These are phyloP conservation scores for Therioaphis trifolii DNA, from an alignment of 2,888 invertebrate genomes.

Conservation along the genomic window DNA sequence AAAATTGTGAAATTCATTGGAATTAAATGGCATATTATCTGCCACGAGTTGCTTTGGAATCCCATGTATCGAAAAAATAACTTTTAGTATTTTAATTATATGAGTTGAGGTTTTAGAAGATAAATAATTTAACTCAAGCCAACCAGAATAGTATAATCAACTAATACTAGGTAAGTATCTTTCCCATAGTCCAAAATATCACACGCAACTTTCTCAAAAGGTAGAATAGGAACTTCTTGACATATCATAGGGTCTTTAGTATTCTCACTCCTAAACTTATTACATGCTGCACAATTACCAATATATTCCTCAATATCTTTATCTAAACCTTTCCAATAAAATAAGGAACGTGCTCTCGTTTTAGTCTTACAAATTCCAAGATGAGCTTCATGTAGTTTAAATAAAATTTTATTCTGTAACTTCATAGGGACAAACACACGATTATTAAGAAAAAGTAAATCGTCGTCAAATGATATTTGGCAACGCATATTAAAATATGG, in stretches of 20 bases:
- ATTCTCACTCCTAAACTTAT: not conserved
- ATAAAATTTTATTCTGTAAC: not conserved
- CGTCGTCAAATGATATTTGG: not conserved
- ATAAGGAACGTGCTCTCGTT: not conserved
- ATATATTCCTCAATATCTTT: not conserved
- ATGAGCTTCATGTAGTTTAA: no score
- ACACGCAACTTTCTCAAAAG: not conserved
- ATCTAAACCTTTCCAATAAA: not conserved
- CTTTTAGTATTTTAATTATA: constrained; percentile 11
- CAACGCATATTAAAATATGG: not conserved
- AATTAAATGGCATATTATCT: constrained; percentile 63
- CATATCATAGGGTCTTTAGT: not conserved
- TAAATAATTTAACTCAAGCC: not conserved
- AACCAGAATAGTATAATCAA: not conserved
- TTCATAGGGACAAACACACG: not conserved
- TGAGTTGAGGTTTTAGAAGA: not conserved
- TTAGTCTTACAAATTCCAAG: no score
- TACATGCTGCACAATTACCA: not conserved
- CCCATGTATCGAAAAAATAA: not conserved
- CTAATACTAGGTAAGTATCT: not conserved
- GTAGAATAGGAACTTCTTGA: not conserved
- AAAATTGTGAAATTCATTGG: constrained; percentile 24
- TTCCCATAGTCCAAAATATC: not conserved
- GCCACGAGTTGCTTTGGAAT: not conserved
- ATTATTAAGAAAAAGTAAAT: not conserved